These are phyloP conservation scores for Equus quagga DNA, from an alignment of 2,113 vertebrate species.

Conservation along the genomic window DNA sequence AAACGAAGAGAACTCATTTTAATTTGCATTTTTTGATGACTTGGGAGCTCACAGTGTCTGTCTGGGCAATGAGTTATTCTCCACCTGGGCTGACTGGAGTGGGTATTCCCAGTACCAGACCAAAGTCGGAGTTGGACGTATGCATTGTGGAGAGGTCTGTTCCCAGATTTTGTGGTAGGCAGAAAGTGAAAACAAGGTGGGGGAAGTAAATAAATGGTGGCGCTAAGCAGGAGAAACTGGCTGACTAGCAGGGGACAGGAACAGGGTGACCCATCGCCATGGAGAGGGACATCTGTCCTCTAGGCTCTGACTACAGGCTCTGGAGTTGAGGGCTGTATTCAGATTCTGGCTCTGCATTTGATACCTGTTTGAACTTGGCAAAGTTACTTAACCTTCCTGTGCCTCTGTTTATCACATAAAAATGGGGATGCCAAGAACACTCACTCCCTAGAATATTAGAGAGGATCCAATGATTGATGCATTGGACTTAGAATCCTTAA, in stretches of 20 bases:
- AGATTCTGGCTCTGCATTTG: not conserved
- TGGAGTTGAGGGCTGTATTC: not conserved
- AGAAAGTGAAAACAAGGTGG: not conserved
- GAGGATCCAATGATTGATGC: not conserved
- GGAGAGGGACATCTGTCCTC: not conserved
- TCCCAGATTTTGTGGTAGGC: not conserved
- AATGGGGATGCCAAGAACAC: not conserved
- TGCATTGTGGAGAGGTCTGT: not conserved
- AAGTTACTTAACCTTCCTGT: not conserved
- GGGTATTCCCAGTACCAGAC: not conserved
- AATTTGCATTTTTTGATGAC: not conserved
- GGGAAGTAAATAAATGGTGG: not conserved
- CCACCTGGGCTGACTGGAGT: not conserved
- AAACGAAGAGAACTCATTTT: not conserved
- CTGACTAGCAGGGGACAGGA: accelerated
- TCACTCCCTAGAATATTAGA: not conserved
- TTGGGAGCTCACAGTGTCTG: not conserved
- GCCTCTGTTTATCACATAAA: not conserved
- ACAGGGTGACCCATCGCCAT: accelerated
- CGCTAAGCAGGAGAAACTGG: not conserved
- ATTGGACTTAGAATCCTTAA: not conserved
- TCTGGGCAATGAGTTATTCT: not conserved
- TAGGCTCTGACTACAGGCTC: accelerated
- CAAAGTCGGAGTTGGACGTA: accelerated
- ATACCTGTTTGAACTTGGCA: not conserved